These are phyloP conservation scores for Stenichneumon culpator DNA, from an alignment of 2,888 invertebrate genomes.

Conservation along the genomic window DNA sequence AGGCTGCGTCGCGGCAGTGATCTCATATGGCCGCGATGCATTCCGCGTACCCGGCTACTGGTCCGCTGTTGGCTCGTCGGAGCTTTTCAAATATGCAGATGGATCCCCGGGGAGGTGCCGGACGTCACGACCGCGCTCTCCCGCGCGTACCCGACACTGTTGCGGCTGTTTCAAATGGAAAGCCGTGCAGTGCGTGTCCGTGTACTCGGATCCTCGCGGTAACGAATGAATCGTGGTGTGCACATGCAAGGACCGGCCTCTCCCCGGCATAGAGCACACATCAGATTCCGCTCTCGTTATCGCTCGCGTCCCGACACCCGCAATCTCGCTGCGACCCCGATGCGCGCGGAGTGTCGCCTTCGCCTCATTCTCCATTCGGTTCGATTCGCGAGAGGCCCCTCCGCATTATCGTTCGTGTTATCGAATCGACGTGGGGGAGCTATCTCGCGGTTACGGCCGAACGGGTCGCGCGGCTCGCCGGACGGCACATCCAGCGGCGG, in stretches of 20 bases:
- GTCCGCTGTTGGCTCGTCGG: constrained; percentile 34
- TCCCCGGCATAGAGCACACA: not conserved
- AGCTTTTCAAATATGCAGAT: constrained; percentile 70
- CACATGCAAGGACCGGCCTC: not conserved
- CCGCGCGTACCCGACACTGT: constrained; percentile 17
- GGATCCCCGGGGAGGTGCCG: constrained; percentile 57
- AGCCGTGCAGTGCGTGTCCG: constrained; percentile 30
- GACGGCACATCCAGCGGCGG: not conserved
- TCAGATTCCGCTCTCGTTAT: not conserved
- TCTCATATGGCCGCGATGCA: constrained; percentile 1
- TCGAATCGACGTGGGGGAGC: constrained; percentile 44
- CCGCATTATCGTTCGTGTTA: constrained; percentile 48
- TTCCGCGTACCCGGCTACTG: not conserved
- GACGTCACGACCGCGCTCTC: constrained; percentile 47
- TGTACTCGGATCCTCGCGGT: constrained; percentile 38
- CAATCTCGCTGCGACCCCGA: not conserved
- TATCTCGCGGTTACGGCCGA: constrained; percentile 57
- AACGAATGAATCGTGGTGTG: constrained; percentile 38
- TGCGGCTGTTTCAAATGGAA: constrained; percentile 22
- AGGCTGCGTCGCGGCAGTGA: not conserved
- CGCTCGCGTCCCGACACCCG: not conserved
- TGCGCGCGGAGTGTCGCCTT: constrained; percentile 19
- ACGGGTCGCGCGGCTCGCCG: constrained; percentile 14
- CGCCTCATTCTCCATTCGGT: constrained; percentile 47
- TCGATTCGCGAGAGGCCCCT: constrained; percentile 13